phyloP scores from a whole-genome alignment of 2,888 invertebrate genomes.

The Leucoma salicis region DNA sequence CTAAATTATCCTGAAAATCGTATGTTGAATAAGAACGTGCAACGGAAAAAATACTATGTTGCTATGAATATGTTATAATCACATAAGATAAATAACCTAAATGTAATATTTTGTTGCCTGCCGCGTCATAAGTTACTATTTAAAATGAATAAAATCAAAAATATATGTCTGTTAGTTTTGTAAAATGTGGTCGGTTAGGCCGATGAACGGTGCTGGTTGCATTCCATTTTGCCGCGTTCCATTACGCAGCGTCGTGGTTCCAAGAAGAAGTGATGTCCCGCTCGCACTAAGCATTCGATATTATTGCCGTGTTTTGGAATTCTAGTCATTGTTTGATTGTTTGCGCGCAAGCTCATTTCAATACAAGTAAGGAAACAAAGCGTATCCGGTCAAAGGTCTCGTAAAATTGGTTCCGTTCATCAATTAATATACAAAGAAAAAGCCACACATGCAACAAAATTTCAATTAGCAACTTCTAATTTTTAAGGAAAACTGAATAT shows the following conservation, averaged over 20 bases:
- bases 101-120: too few species aligned
- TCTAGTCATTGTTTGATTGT: constrained; percentile 74
- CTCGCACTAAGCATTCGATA: constrained; percentile 70
- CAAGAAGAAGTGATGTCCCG: constrained; percentile 72
- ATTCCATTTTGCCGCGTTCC: constrained; percentile 73
- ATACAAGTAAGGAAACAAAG: constrained; percentile 60
- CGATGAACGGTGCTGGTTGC: constrained; percentile 51
- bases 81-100: too few species aligned
- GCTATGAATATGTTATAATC: too few species aligned
- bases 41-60: too few species aligned
- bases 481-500: too few species aligned
- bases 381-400: constrained; percentile 62
- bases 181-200: constrained; percentile 34
- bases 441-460: too few species aligned
- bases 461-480: too few species aligned
- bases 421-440: too few species aligned
- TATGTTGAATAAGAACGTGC: too few species aligned
- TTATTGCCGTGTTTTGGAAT: constrained; percentile 74
- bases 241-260: constrained; percentile 70
- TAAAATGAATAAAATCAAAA: neutral
- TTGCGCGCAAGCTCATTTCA: constrained; percentile 66
- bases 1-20: too few species aligned
- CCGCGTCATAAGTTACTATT: too few species aligned
- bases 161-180: constrained; percentile 19
- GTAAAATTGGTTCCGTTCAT: constrained; percentile 18